These are phyloP conservation scores for Macrobrachium nipponense DNA, from an alignment of 1,140 invertebrate genomes.

Conservation along the genomic window DNA sequence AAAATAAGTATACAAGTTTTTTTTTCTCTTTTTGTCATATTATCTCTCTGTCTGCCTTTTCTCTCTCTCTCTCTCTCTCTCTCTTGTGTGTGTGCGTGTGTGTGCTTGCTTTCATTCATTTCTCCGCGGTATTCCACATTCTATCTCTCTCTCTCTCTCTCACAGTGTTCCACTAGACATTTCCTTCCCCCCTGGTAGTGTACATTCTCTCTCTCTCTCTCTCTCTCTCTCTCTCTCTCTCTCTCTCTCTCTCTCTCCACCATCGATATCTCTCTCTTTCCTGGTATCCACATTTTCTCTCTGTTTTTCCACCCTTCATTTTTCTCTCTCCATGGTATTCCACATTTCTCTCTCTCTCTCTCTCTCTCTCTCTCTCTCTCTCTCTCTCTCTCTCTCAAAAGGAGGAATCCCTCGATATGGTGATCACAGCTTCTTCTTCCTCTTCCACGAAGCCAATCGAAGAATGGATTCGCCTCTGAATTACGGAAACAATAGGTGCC, in stretches of 20 bases:
- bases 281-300: constrained; percentile 3
- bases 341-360: background rate
- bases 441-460: no score
- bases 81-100: no score
- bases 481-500: no score
- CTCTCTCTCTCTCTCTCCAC: constrained; percentile 10
- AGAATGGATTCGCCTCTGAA: no score
- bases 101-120: no score
- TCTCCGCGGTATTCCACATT: background rate
- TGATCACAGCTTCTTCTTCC: no score
- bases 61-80: constrained; percentile 9
- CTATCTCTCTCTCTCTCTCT: constrained; percentile 1
- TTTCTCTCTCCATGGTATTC: constrained; percentile 11
- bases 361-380: background rate
- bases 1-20: no score
- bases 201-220: constrained; percentile 33
- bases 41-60: no score
- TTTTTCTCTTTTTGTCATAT: no score
- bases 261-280: background rate
- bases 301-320: constrained; percentile 25
- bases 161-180: no score
- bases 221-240: constrained; percentile 37
- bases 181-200: background rate
- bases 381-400: no score
- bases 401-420: no score